These are phyloP conservation scores for Chrysolina haemoptera DNA, from an alignment of 2,888 invertebrate species.

Conservation along the genomic window DNA sequence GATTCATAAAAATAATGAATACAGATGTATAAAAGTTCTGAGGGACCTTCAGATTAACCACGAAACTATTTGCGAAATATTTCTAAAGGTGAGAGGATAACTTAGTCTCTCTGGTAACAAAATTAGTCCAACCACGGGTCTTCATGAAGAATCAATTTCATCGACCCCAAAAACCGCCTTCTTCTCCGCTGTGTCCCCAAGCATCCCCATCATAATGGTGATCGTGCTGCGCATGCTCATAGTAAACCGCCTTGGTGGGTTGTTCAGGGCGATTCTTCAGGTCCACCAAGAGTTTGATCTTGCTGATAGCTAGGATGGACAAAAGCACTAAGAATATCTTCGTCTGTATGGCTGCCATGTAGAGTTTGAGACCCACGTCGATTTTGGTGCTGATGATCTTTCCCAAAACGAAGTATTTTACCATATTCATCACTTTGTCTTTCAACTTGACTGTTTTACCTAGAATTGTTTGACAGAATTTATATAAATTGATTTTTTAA, in stretches of 20 bases:
- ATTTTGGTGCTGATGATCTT: slow-evolving; percentile 82
- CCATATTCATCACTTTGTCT: slow-evolving; percentile 79
- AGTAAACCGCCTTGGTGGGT: slow-evolving; percentile 85
- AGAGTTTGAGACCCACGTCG: slow-evolving; percentile 78
- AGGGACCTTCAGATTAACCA: too few relatives aligned
- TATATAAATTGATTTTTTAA: background rate
- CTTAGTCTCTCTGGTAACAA: too few relatives aligned
- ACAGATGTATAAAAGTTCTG: too few relatives aligned
- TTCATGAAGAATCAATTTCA: slow-evolving; percentile 1
- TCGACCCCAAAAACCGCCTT: slow-evolving; percentile 44
- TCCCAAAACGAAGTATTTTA: slow-evolving; percentile 79
- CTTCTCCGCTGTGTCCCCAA: slow-evolving; percentile 73
- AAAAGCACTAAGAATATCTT: slow-evolving; percentile 85
- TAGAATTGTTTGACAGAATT: slow-evolving; percentile 26
- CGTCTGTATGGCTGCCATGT: slow-evolving; percentile 82
- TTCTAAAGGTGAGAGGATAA: too few relatives aligned
- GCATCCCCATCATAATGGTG: slow-evolving; percentile 80
- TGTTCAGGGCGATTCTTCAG: slow-evolving; percentile 78
- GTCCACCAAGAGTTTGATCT: slow-evolving; percentile 82
- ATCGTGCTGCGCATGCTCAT: slow-evolving; percentile 88
- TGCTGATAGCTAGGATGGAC: slow-evolving; percentile 78
- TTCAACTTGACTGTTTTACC: slow-evolving; percentile 71
- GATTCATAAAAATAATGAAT: too few relatives aligned
- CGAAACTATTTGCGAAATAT: too few relatives aligned
- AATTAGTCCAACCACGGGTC: too few relatives aligned